Evolutionary conservation across 23 tunicate species (phyloP).

Genomic region (Halocynthia roretzi): DNA sequence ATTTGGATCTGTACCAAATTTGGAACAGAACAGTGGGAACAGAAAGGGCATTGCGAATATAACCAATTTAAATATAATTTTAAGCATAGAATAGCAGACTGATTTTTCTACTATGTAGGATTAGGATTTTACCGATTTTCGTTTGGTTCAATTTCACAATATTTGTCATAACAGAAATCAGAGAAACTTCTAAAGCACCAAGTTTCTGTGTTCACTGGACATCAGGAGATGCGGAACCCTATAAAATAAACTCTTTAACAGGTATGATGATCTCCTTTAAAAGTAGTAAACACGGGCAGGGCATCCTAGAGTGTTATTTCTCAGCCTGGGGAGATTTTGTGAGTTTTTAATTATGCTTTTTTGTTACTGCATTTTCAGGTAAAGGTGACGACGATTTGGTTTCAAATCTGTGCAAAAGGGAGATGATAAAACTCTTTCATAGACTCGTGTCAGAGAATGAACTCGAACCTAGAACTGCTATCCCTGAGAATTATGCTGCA

Average conservation of each 20-base stretch:
- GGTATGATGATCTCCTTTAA: slow-evolving; percentile 9
- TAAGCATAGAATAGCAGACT: too few relatives aligned
- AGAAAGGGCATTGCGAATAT: too few relatives aligned
- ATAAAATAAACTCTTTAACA: slow-evolving; percentile 36
- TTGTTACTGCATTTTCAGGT: slow-evolving; percentile 19
- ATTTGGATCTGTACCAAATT: too few relatives aligned
- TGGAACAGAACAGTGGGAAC: too few relatives aligned
- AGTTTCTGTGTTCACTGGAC: slow-evolving; percentile 80
- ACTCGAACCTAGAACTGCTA: slow-evolving; percentile 2
- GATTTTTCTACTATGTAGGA: not conserved
- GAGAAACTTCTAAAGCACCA: slow-evolving; percentile 72
- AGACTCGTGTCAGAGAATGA: not conserved
- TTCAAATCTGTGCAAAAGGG: slow-evolving; percentile 68
- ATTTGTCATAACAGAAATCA: slow-evolving; percentile 15
- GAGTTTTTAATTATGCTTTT: not conserved
- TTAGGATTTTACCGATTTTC: not conserved
- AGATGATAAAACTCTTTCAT: slow-evolving; percentile 31
- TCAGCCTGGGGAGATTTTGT: too few relatives aligned
- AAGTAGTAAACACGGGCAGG: too few relatives aligned
- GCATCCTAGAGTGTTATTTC: too few relatives aligned
- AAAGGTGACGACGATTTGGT: slow-evolving; percentile 17
- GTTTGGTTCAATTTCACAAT: not conserved
- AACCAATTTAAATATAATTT: too few relatives aligned
- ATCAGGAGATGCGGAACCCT: slow-evolving; percentile 17
- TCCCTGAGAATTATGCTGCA: not conserved